Percentiles rank a stretch among this genome's conserved stretches.
Evolutionary conservation across 1,140 invertebrate species (phyloP).

Genomic region (Ips nitidus): DNA sequence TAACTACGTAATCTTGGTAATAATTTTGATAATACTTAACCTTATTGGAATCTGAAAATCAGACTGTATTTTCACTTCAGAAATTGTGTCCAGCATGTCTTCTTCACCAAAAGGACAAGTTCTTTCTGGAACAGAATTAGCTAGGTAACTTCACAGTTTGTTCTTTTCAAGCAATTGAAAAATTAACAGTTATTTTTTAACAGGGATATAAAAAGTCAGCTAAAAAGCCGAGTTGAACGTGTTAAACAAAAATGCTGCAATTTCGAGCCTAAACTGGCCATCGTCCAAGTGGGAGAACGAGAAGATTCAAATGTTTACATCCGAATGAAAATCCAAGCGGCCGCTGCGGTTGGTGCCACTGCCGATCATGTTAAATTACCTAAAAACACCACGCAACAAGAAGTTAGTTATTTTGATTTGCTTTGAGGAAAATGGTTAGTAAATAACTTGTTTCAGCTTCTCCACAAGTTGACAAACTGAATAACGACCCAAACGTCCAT

Average conservation of each 20-base stretch:
- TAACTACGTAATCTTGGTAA: too few relatives aligned
- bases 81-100: conserved; percentile 29
- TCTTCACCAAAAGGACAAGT: conserved; percentile 53
- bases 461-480: conserved; percentile 75
- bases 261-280: conserved; percentile 77
- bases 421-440: conserved; percentile 5
- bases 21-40: too few relatives aligned
- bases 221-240: conserved; percentile 66
- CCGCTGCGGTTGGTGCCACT: conserved; percentile 85
- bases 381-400: conserved; percentile 77
- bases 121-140: conserved; percentile 64
- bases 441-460: conserved; percentile 38
- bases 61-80: neutral
- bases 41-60: too few relatives aligned
- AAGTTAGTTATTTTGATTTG: conserved; percentile 59
- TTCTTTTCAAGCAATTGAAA: neutral
- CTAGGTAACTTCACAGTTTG: conserved; percentile 54
- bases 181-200: neutral
- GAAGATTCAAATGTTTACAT: conserved; percentile 99
- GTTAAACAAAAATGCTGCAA: conserved; percentile 62
- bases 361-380: conserved; percentile 83
- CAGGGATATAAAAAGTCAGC: conserved; percentile 73
- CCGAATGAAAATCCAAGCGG: conserved; percentile 92
- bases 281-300: conserved; percentile 88
- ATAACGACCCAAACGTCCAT: conserved; percentile 82